These are phyloP conservation scores for Morbakka virulenta DNA, from an alignment of 30 jellyfish, hydroid and myxozoan species.

Conservation along the genomic window DNA sequence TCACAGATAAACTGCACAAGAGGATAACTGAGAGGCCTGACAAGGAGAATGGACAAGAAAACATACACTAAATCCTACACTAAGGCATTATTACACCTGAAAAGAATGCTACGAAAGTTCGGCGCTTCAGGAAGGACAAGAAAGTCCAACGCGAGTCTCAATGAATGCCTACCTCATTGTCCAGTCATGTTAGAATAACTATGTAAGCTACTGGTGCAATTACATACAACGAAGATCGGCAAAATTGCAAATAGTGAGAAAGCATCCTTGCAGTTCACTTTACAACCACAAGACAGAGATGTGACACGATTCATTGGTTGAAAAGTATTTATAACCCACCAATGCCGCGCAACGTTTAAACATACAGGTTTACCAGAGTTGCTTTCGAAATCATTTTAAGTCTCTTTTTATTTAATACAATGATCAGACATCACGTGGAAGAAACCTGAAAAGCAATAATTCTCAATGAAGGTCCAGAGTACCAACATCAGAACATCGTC, in stretches of 20 bases:
- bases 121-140: constrained; percentile 25
- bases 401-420: background rate
- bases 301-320: constrained; percentile 33
- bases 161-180: constrained; percentile 18
- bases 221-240: constrained; percentile 15
- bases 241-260: constrained; percentile 22
- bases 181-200: constrained; percentile 43
- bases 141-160: constrained; percentile 3
- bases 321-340: background rate
- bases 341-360: background rate
- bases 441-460: background rate
- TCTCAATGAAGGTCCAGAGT: background rate
- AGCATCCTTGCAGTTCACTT: constrained; percentile 22
- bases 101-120: constrained; percentile 10
- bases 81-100: constrained; percentile 16
- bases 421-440: background rate
- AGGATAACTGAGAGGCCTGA: no score
- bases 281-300: constrained; percentile 37
- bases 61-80: constrained; percentile 27
- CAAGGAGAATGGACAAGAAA: background rate
- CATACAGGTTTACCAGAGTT: no score
- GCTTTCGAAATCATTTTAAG: no score
- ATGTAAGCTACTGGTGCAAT: constrained; percentile 18
- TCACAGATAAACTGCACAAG: no score
- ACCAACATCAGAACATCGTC: background rate